These are phyloP conservation scores for Elaeidobius kamerunicus DNA, from an alignment of 2,888 invertebrate genomes.

Conservation along the genomic window DNA sequence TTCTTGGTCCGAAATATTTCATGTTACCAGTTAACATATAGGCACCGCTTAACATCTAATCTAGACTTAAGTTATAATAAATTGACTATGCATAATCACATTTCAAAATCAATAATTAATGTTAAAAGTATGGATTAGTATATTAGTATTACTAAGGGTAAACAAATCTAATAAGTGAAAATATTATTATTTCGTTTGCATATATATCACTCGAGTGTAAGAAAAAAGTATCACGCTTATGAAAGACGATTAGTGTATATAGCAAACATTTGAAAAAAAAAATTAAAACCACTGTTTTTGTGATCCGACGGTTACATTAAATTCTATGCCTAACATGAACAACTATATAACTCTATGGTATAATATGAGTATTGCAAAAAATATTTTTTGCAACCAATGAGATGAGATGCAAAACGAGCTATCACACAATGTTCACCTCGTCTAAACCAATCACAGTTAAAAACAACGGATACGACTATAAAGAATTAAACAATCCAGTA, in stretches of 20 bases:
- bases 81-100: slow-evolving; percentile 19
- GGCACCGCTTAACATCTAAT: not conserved
- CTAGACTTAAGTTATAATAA: slow-evolving; percentile 11
- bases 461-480: too few relatives aligned
- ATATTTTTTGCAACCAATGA: slow-evolving; percentile 15
- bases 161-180: too few relatives aligned
- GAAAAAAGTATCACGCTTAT: too few relatives aligned
- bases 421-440: slow-evolving; percentile 16
- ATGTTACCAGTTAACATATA: slow-evolving; percentile 5
- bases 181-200: too few relatives aligned
- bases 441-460: slow-evolving; percentile 17
- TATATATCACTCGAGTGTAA: too few relatives aligned
- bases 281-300: slow-evolving; percentile 11
- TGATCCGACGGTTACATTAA: slow-evolving; percentile 9
- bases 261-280: slow-evolving; percentile 4
- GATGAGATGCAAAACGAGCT: slow-evolving; percentile 24
- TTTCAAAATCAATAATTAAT: slow-evolving; percentile 1
- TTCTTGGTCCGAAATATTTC: too few relatives aligned
- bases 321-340: slow-evolving; percentile 22
- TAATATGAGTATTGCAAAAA: slow-evolving; percentile 27
- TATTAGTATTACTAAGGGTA: too few relatives aligned
- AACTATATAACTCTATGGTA: slow-evolving; percentile 21
- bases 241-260: too few relatives aligned
- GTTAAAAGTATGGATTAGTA: too few relatives aligned
- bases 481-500: too few relatives aligned